phyloP scores from a whole-genome alignment of 64 coral and sea anemone species.

The Pachyseris speciosa region DNA sequence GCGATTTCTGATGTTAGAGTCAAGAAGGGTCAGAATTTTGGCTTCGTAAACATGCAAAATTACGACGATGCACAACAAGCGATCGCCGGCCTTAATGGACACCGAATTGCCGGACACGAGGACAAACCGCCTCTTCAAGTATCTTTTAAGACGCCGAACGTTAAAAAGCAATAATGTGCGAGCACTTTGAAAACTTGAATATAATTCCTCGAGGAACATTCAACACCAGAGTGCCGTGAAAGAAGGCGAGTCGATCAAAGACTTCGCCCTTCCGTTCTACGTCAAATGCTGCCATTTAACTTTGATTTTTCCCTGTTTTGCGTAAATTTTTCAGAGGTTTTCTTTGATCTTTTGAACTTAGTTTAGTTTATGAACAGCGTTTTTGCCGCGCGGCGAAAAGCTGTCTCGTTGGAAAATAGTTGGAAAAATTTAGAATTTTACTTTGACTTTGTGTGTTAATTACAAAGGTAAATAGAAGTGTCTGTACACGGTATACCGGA shows the following conservation, averaged over 20 bases:
- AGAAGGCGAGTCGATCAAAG: slow-evolving; percentile 53
- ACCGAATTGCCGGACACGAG: slow-evolving; percentile 71
- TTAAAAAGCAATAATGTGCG: slow-evolving; percentile 87
- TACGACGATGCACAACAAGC: slow-evolving; percentile 92
- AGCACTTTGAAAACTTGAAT: slow-evolving; percentile 62
- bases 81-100: slow-evolving; percentile 77
- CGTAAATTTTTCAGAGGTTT: slow-evolving; percentile 56
- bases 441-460: slow-evolving; percentile 89
- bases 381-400: slow-evolving; percentile 26
- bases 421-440: slow-evolving; percentile 79
- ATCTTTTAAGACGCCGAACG: slow-evolving; percentile 90
- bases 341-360: slow-evolving; percentile 80
- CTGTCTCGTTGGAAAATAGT: slow-evolving; percentile 72
- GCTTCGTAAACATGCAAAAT: slow-evolving; percentile 96
- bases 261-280: slow-evolving; percentile 60
- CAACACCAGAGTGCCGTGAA: slow-evolving; percentile 49
- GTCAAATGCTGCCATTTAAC: slow-evolving; percentile 48
- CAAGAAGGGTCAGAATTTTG: slow-evolving; percentile 91
- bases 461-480: slow-evolving; percentile 87
- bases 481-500: slow-evolving; percentile 68
- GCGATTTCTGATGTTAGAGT: slow-evolving; percentile 89
- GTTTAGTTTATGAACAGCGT: slow-evolving; percentile 61
- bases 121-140: slow-evolving; percentile 90
- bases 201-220: slow-evolving; percentile 54
- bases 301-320: slow-evolving; percentile 70